Evolutionary conservation across 2,797 vertebrate species (phyloP).

Genomic region (Enteromius unitaeniatus): DNA sequence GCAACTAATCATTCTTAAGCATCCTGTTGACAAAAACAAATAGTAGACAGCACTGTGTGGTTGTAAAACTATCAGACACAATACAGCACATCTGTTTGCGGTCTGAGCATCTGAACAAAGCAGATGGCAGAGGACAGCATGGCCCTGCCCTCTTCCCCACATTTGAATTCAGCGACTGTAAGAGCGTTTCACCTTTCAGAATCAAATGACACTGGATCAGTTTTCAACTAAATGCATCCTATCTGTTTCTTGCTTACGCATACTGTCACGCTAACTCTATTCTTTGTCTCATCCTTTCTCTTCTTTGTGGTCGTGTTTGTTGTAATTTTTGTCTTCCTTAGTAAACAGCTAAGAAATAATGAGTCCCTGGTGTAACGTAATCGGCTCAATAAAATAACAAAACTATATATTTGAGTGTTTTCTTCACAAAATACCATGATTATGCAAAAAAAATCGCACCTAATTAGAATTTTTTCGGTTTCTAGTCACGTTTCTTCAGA

Average conservation of each 20-base stretch:
- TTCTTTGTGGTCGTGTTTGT: constrained; percentile 24
- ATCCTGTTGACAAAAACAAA: constrained; percentile 3
- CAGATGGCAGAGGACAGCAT: constrained; percentile 9
- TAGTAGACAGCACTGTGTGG: neutral
- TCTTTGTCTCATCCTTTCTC: neutral
- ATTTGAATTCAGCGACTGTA: constrained; percentile 9
- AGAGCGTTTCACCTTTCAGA: constrained; percentile 19
- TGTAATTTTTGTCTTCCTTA: constrained; percentile 18
- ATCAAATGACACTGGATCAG: neutral
- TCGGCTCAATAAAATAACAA: neutral
- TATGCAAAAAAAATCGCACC: neutral
- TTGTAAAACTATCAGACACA: constrained; percentile 1
- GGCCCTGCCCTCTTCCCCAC: neutral
- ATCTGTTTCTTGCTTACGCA: constrained; percentile 4
- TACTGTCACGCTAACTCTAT: neutral
- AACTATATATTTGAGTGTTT: neutral
- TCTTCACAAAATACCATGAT: neutral
- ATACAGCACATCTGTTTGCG: constrained; percentile 29
- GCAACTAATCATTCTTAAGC: neutral
- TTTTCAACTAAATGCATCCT: constrained; percentile 15
- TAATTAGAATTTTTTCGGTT: neutral
- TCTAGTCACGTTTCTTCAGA: neutral
- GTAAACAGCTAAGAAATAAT: constrained; percentile 14
- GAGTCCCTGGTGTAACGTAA: constrained; percentile 5
- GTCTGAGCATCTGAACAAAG: constrained; percentile 8